phyloP scores from a whole-genome alignment of 2,888 invertebrate genomes.

The Macroteleia sp. region DNA sequence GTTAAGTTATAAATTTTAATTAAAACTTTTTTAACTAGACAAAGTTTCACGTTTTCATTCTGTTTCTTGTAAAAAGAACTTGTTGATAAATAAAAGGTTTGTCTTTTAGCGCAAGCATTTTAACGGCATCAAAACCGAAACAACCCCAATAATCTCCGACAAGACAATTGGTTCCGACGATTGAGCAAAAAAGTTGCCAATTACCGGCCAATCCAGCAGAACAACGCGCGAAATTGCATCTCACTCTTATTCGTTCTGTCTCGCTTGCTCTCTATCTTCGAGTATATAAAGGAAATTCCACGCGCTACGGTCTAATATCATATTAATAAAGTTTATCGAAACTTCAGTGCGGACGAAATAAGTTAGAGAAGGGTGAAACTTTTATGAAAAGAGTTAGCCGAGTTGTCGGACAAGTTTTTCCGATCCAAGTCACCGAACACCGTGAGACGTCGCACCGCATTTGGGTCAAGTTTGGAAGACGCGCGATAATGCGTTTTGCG shows the following conservation, averaged over 20 bases:
- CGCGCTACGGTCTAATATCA: slow-evolving; percentile 47
- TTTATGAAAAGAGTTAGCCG: slow-evolving; percentile 58
- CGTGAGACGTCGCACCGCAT: slow-evolving; percentile 34
- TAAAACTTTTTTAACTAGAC: too few species aligned
- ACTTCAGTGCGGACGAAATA: slow-evolving; percentile 49
- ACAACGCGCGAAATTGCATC: slow-evolving; percentile 42
- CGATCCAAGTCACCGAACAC: slow-evolving; percentile 50
- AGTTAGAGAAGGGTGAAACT: slow-evolving; percentile 44
- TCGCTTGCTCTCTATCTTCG: neutral
- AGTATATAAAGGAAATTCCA: slow-evolving; percentile 47
- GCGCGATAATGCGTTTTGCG: slow-evolving; percentile 43
- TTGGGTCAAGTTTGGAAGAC: slow-evolving; percentile 56
- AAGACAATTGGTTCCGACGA: slow-evolving; percentile 39
- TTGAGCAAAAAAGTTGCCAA: slow-evolving; percentile 46
- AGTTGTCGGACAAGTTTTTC: slow-evolving; percentile 53
- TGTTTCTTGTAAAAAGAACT: too few species aligned
- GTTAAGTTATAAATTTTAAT: too few species aligned
- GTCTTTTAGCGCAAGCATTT: too few species aligned
- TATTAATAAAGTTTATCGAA: slow-evolving; percentile 61
- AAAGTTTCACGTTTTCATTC: too few species aligned
- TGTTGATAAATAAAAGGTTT: slow-evolving; percentile 13
- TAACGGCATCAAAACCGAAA: slow-evolving; percentile 25
- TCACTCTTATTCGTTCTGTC: neutral
- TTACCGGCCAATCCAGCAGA: slow-evolving; percentile 44
- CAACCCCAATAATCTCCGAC: slow-evolving; percentile 31